Base-by-base conservation (phyloP, 2,888 invertebrate species). In the Drosophila borealis region DNA sequence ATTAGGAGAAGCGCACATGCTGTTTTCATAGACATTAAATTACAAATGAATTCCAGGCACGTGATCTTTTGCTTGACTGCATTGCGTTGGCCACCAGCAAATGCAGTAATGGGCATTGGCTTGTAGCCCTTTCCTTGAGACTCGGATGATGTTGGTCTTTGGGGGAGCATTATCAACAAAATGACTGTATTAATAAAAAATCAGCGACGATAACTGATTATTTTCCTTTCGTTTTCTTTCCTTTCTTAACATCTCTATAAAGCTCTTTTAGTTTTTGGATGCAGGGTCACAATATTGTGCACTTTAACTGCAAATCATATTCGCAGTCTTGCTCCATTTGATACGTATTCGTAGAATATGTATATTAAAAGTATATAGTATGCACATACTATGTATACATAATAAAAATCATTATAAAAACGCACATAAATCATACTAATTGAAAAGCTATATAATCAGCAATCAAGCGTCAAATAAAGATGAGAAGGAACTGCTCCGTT, bases 31-130 rank as follows among this genome's bases (percentile, higher is more conserved):
- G 75, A 78, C 81, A 78, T 80, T 78, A 78, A 80, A 76, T 80
- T 80, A 80, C 80, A 78, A 81, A 76, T 80, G 81, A 81, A 80
- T 80, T 80, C 75, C 48, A 59, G 67, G 81, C 78, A 80, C 80
- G 80, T 80, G 81, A 80, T 80, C 63, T 74, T 70, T 68, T 70
- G 75, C 80, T 80, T 78, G 68, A 74, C 70, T 79, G 81, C 78
- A 70, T 80, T 80, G 57, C 49, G 33, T 50, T 60, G 50, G 71
- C 70, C 66, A 65, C 41, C 46, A 44, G 56, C 36, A 69, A 62
- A 25, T 68, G 68, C 53, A 36, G 36, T 34, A 34, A 11, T 14
- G n/a, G 36, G 19, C 17, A 33, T 19, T 14, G 49, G 33, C 25
- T 37, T 53, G 29, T 29, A 8, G 2, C 8, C 25, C 6, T 25